Percentiles rank a stretch among this genome's conserved stretches.
Evolutionary conservation across 2,113 vertebrate genomes (phyloP).

Genomic region (Turnix velox): DNA sequence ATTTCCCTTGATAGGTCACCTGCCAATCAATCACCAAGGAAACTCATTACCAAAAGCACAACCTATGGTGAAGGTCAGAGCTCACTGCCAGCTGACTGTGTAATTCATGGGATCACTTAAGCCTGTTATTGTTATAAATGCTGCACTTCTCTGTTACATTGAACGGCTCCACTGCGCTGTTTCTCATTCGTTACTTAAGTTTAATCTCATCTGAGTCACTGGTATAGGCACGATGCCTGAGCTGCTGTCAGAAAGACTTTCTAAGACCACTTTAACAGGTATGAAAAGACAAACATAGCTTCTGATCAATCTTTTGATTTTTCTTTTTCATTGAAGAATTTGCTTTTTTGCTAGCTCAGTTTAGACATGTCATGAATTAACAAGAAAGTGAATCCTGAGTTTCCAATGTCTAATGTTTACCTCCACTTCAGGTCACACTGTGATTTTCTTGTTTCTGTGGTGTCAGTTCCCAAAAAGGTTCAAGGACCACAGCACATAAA

Average conservation of each 20-base stretch:
- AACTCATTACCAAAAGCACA: neutral
- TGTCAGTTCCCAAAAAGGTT: neutral
- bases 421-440: neutral
- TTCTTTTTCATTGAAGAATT: neutral
- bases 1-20: neutral
- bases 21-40: slow-evolving; percentile 38
- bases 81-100: neutral
- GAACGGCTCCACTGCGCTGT: neutral
- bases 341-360: neutral
- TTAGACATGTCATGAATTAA: neutral
- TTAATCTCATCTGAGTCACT: slow-evolving; percentile 12
- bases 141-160: neutral
- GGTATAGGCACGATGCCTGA: neutral
- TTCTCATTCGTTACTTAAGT: slow-evolving; percentile 10
- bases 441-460: neutral
- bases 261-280: neutral
- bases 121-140: neutral
- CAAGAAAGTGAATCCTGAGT: neutral
- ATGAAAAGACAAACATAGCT: neutral
- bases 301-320: neutral
- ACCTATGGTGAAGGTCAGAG: neutral
- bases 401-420: neutral
- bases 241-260: neutral
- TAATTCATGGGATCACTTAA: neutral
- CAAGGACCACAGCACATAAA: neutral